phyloP scores from a whole-genome alignment of 2,888 invertebrate species.

The Sipha maydis region DNA sequence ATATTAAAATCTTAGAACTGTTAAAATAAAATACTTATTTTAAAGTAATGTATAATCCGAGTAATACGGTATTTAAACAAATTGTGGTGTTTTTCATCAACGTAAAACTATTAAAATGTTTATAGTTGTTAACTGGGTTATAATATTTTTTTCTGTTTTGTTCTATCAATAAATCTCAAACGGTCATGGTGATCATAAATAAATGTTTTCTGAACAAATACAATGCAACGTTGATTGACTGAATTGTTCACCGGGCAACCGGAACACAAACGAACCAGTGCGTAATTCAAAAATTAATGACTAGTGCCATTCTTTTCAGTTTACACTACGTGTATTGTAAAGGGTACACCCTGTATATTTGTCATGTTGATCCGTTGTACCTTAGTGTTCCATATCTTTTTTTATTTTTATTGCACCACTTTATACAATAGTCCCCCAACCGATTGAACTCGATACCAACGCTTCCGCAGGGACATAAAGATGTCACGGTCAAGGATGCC shows the following conservation, averaged over 20 bases:
- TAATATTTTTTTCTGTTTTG: too few relatives aligned
- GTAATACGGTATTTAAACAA: conserved; percentile 3
- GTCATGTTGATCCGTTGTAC: conserved; percentile 3
- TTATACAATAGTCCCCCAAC: conserved; percentile 44
- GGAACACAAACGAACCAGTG: conserved; percentile 37
- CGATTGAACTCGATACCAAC: conserved; percentile 31
- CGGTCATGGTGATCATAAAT: background rate
- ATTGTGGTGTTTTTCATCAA: conserved; percentile 3
- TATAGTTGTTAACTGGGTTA: conserved; percentile 19
- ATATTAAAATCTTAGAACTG: too few relatives aligned
- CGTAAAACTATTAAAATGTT: background rate
- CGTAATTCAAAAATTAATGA: conserved; percentile 40
- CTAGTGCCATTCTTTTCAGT: conserved; percentile 35
- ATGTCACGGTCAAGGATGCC: conserved; percentile 58
- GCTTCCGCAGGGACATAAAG: conserved; percentile 57
- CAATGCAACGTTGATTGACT: conserved; percentile 52
- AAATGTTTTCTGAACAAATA: conserved; percentile 22
- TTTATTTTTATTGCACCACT: conserved; percentile 32
- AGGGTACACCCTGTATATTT: conserved; percentile 28
- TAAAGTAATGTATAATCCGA: too few relatives aligned
- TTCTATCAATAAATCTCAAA: background rate
- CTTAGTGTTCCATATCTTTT: background rate
- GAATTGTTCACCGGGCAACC: conserved; percentile 48
- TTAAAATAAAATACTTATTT: too few relatives aligned
- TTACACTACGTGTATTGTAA: background rate